phyloP scores from a whole-genome alignment of 2,888 invertebrate species.

The Lissonota sp. region DNA sequence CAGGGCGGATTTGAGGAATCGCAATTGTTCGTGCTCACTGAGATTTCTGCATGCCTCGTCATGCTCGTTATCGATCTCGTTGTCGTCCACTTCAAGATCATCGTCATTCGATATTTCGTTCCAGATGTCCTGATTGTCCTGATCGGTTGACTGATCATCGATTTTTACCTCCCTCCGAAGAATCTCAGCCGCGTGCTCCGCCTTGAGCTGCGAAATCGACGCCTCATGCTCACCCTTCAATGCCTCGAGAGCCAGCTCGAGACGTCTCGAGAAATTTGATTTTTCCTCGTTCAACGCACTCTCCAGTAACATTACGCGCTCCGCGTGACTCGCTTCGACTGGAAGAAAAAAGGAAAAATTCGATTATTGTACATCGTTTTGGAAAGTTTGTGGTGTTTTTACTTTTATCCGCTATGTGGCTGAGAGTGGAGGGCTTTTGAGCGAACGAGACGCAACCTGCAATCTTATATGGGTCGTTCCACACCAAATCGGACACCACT shows the following conservation, averaged over 20 bases:
- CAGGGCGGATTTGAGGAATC: constrained; percentile 92
- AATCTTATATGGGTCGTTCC: too few relatives aligned
- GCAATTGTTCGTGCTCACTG: constrained; percentile 87
- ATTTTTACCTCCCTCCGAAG: too few relatives aligned
- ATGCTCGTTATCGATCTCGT: constrained; percentile 25
- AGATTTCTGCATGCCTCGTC: constrained; percentile 74
- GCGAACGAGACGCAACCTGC: too few relatives aligned
- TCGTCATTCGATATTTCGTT: constrained; percentile 42
- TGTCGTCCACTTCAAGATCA: not conserved
- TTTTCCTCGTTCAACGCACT: constrained; percentile 75
- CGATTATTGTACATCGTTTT: not conserved
- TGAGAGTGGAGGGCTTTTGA: too few relatives aligned
- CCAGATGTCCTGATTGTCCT: constrained; percentile 10
- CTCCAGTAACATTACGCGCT: constrained; percentile 74
- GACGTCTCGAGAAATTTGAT: constrained; percentile 71
- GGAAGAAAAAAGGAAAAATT: constrained; percentile 58
- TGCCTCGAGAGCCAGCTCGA: constrained; percentile 75
- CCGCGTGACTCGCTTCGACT: constrained; percentile 77
- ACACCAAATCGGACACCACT: too few relatives aligned
- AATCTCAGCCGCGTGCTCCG: constrained; percentile 86
- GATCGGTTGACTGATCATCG: not conserved
- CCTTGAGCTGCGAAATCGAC: constrained; percentile 76
- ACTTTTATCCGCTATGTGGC: too few relatives aligned
- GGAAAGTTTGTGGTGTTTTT: too few relatives aligned
- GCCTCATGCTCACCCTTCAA: constrained; percentile 77